Percentiles rank a stretch among this genome's conserved stretches.
These are phyloP conservation scores for Andricus grossulariae DNA, from an alignment of 1,140 invertebrate genomes.

Conservation along the genomic window DNA sequence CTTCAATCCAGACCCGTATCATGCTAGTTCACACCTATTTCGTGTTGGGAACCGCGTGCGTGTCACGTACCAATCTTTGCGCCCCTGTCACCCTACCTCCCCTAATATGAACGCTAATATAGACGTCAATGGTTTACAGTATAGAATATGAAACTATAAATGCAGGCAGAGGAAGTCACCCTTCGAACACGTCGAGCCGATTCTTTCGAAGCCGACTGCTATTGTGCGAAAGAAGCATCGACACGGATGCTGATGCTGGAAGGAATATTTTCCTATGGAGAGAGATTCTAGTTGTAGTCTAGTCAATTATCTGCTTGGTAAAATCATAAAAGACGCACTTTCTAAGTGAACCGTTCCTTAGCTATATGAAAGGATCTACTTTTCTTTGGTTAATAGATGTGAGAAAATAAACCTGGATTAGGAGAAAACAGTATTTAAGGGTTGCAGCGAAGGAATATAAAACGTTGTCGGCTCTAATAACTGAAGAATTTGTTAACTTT, in stretches of 20 bases:
- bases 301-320: constrained; percentile 47
- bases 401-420: not conserved
- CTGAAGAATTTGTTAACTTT: too few relatives aligned
- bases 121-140: constrained; percentile 45
- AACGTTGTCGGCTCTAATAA: too few relatives aligned
- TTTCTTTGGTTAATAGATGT: not conserved
- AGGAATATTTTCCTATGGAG: constrained; percentile 39
- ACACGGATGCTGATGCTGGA: constrained; percentile 34
- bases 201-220: constrained; percentile 34
- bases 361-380: constrained; percentile 32
- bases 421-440: too few relatives aligned
- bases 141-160: not conserved
- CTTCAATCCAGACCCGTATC: constrained; percentile 33
- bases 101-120: constrained; percentile 43
- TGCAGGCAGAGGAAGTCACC: constrained; percentile 35
- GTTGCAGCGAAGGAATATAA: too few relatives aligned
- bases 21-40: constrained; percentile 50
- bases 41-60: constrained; percentile 38
- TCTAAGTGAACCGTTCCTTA: constrained; percentile 10
- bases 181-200: constrained; percentile 38
- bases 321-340: constrained; percentile 22
- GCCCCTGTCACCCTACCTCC: constrained; percentile 13
- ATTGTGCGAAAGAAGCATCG: constrained; percentile 35
- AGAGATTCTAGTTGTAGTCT: constrained; percentile 44
- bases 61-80: constrained; percentile 33